These are phyloP conservation scores for Drosophila simulans DNA, from an alignment of 1,140 invertebrate genomes.

Conservation along the genomic window DNA sequence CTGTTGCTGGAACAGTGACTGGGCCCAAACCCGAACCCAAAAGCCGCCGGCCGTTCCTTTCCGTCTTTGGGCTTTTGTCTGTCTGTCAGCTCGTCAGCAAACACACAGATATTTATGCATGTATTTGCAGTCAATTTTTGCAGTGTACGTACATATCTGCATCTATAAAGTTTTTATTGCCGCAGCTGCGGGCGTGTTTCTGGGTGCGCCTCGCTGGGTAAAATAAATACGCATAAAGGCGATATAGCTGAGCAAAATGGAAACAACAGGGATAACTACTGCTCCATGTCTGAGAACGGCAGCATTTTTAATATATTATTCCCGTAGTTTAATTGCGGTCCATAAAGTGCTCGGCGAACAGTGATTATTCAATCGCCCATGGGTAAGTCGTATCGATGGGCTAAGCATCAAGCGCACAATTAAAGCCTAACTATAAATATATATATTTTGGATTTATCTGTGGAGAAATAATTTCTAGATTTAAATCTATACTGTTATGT, in stretches of 20 bases:
- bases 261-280: constrained; percentile 43
- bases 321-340: constrained; percentile 40
- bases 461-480: not conserved
- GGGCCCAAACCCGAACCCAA: constrained; percentile 15
- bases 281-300: constrained; percentile 9
- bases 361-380: constrained; percentile 30
- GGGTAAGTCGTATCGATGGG: not conserved
- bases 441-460: not conserved
- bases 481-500: not conserved
- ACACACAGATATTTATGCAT: constrained; percentile 25
- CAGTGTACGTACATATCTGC: constrained; percentile 53
- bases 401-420: not conserved
- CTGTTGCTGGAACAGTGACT: constrained; percentile 6
- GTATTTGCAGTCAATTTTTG: constrained; percentile 49
- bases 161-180: constrained; percentile 67
- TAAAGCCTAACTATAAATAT: not conserved
- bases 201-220: constrained; percentile 68
- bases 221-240: constrained; percentile 61
- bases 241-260: constrained; percentile 21
- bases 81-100: constrained; percentile 71
- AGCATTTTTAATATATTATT: constrained; percentile 45
- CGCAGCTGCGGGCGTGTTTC: constrained; percentile 76
- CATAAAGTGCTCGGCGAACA: constrained; percentile 37
- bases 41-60: constrained; percentile 54
- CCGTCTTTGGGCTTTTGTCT: constrained; percentile 67